These are phyloP conservation scores for roundworm (Caenorhabditis elegans) DNA, from an alignment of 1,140 invertebrate species.

Conservation along the genomic window WBcel235 BX284606.5:10964501-10965000, in stretches of 20 bases:
- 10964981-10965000: too few relatives aligned
- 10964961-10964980: too few relatives aligned
- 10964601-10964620: not conserved
- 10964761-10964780: not conserved
- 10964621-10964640: not conserved
- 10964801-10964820: too few relatives aligned
- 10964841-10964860: too few relatives aligned
- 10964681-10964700: not conserved
- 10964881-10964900: too few relatives aligned
- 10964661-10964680: not conserved
- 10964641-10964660: not conserved
- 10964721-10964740: not conserved
- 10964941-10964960: too few relatives aligned
- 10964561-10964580: not conserved
- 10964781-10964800: not conserved
- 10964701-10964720: not conserved
- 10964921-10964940: too few relatives aligned
- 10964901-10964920: too few relatives aligned
- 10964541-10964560: conserved; percentile 33
- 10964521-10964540: not conserved
- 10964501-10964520: conserved; percentile 5
- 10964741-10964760: not conserved
- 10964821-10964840: too few relatives aligned
- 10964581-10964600: not conserved
- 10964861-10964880: too few relatives aligned